Base-by-base conservation (phyloP, 2,888 invertebrate genomes). In the Platycheirus rosarum region DNA sequence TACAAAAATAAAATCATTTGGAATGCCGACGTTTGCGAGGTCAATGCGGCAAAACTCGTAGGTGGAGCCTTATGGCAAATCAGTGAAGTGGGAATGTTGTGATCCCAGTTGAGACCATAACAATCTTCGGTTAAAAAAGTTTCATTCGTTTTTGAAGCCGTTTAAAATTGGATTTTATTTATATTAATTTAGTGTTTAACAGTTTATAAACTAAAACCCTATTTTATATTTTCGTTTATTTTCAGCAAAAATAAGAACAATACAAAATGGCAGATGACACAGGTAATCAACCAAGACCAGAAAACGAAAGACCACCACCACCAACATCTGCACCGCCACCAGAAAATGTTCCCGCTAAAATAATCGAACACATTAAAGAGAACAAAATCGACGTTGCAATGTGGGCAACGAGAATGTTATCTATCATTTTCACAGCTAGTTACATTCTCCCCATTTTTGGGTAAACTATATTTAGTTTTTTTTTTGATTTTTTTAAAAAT, bases 361-460 rank as follows among this genome's bases (percentile, higher is more conserved):
- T 97, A 46, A 94, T 94, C 87, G 92, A 93, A 40, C 96, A 96
- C 87, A 91, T 97, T 84, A 92, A 94, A 37, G 93, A 93, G 51
- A 95, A 98, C 89, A 97, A 97, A 92, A 93, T 98, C 65, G 96
- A 97, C 88, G 95, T 96, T 48, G 95, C 95, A 0, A 91, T 98
- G 71, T 98, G 98, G 97, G 93, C 94, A 13, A 95, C 97, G 35
- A 92, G 99, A 86, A 89, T 98, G 20, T 92, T 97, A 74, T 96
- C 97, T 1, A 93, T 98, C 23, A 88, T 97, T 13, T 97, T 96
- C 89, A 94, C 96, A 13, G 88, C 97, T 86, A 94, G 94, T 88
- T 98, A 97, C 91, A 92, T 98, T 57, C 89, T 98, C 87, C 98
- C 98, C 66, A 90, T 97, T 86, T 95, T 98, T 91, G 95, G 96